Percentiles rank a stretch among this genome's conserved stretches.
Conservation (phyloP, 1,140 invertebrate species). For the Varroa destructor region DNA sequence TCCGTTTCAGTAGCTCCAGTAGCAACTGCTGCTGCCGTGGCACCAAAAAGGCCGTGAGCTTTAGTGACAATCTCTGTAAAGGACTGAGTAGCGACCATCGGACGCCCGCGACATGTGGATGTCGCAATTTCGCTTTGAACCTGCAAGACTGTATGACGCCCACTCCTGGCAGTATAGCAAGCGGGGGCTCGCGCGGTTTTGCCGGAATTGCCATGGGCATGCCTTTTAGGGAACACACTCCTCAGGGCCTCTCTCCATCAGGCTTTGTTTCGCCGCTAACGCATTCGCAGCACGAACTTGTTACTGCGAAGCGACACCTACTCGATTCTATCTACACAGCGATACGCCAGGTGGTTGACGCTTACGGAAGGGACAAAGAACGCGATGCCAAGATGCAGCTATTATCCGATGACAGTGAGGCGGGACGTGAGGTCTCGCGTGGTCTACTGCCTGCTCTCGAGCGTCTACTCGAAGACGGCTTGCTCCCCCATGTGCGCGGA, state of each 20-base stretch:
- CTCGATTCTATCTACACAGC: slow-evolving; percentile 8
- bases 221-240: slow-evolving; percentile 26
- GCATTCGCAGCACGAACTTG: slow-evolving; percentile 20
- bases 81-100: slow-evolving; percentile 8
- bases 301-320: slow-evolving; percentile 10
- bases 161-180: slow-evolving; percentile 11
- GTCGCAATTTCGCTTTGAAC: slow-evolving; percentile 13
- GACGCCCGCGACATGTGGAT: slow-evolving; percentile 12
- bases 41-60: slow-evolving; percentile 33
- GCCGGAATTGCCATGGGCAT: background rate
- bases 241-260: slow-evolving; percentile 17
- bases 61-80: slow-evolving; percentile 31
- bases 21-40: slow-evolving; percentile 34
- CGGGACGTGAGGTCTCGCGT: slow-evolving; percentile 32
- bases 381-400: slow-evolving; percentile 22
- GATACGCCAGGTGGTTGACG: slow-evolving; percentile 20
- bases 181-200: slow-evolving; percentile 11
- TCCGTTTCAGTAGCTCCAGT: slow-evolving; percentile 35
- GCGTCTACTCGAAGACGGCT: slow-evolving; percentile 63
- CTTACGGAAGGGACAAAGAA: slow-evolving; percentile 24
- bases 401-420: slow-evolving; percentile 6
- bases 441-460: slow-evolving; percentile 65
- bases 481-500: slow-evolving; percentile 63
- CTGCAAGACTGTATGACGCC: slow-evolving; percentile 23
- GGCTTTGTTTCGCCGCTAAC: slow-evolving; percentile 15